These are phyloP conservation scores for Rhyacichthys aspro DNA, from an alignment of 2,797 vertebrate species.

Conservation along the genomic window DNA sequence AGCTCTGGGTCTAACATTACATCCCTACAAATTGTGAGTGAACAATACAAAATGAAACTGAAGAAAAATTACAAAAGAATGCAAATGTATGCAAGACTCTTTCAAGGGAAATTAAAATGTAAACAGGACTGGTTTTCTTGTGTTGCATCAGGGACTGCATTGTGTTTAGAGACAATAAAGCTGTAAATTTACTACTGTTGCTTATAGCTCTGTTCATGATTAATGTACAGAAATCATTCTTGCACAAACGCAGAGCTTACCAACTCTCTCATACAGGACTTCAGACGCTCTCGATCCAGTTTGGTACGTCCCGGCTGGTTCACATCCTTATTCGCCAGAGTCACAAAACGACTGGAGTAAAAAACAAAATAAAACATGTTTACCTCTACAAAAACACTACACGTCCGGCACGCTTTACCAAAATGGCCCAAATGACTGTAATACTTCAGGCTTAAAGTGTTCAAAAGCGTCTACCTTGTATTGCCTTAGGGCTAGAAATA, in stretches of 20 bases:
- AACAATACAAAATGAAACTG: constrained; percentile 2
- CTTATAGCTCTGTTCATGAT: constrained; percentile 10
- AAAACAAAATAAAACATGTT: constrained; percentile 3
- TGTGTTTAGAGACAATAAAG: constrained; percentile 11
- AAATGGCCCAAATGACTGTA: too few species aligned
- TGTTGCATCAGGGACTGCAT: neutral
- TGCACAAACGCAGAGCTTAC: constrained; percentile 66
- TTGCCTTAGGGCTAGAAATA: too few species aligned
- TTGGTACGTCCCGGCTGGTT: constrained; percentile 86
- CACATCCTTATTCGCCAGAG: constrained; percentile 91
- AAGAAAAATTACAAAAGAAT: neutral
- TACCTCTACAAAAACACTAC: neutral
- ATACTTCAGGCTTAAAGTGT: too few species aligned
- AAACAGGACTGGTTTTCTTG: neutral
- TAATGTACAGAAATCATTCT: neutral
- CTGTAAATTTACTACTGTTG: constrained; percentile 9
- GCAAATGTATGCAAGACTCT: constrained; percentile 18
- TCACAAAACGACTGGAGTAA: constrained; percentile 86
- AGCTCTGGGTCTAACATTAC: neutral
- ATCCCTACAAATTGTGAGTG: neutral
- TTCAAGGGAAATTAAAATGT: neutral
- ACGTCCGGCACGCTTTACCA: too few species aligned
- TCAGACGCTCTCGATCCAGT: constrained; percentile 92
- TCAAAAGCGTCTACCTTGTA: too few species aligned
- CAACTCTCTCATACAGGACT: constrained; percentile 93